A percentile compares a stretch with the other conserved stretches of the same genome.
phyloP scores from a whole-genome alignment of 92 coral and sea anemone species.

The Epizoanthus illoricatus region DNA sequence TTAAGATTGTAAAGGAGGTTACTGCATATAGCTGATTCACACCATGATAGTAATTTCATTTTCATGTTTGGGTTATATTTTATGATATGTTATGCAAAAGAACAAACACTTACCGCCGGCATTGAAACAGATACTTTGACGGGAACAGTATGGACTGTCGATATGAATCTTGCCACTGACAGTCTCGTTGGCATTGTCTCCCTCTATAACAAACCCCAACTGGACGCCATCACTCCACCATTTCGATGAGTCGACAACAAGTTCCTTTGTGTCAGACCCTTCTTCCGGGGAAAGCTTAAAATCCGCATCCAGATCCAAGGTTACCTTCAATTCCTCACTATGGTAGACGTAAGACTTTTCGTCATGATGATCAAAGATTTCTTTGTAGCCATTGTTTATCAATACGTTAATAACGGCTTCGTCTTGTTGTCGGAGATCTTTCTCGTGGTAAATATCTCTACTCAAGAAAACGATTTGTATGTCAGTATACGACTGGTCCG shows the following conservation, averaged over 20 bases:
- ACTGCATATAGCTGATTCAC: too few relatives aligned
- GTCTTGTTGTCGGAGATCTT: constrained; percentile 1
- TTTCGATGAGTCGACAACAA: background rate
- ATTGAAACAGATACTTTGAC: too few relatives aligned
- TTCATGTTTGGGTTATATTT: too few relatives aligned
- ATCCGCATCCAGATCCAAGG: too few relatives aligned
- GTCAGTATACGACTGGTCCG: background rate
- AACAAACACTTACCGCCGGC: too few relatives aligned
- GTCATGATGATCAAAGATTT: background rate
- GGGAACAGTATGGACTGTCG: too few relatives aligned
- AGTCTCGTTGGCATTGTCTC: constrained; percentile 19
- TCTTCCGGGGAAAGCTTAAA: background rate
- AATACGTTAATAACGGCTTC: background rate
- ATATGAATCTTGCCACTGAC: constrained; percentile 6
- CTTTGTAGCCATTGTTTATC: background rate
- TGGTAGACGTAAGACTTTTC: background rate
- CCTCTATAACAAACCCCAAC: constrained; percentile 1
- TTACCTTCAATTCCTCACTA: too few relatives aligned
- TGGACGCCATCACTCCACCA: constrained; percentile 26
- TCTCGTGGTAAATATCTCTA: constrained; percentile 7
- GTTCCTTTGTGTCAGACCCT: background rate
- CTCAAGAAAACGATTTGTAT: constrained; percentile 4
- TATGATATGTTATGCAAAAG: too few relatives aligned
- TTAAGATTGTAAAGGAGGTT: too few relatives aligned
- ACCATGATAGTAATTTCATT: too few relatives aligned